Base-by-base conservation (phyloP, 2,113 vertebrate genomes). In the Ginglymostoma cirratum region DNA sequence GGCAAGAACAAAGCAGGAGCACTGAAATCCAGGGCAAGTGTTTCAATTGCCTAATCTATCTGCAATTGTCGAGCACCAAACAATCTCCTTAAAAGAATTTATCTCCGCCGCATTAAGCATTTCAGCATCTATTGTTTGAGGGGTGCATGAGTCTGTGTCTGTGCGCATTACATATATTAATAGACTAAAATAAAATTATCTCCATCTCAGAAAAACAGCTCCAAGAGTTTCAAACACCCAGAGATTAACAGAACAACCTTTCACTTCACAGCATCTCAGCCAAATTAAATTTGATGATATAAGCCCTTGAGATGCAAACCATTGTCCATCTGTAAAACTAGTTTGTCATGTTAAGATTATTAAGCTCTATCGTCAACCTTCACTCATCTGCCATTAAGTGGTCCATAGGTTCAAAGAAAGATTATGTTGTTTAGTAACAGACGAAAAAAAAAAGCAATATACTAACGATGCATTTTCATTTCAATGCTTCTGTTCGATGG, bases 131-230 rank as follows among this genome's bases (percentile, higher is more conserved):
- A 96, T 87, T 86, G 78, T 96, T 96, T 69, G 72, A 34, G 69
- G 95, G 65, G 27, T 17, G n/a, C 38, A 14, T 61, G 69, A 4
- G 69, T 70, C 21, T 24, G 72, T 30, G 70, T 76, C 7, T 38
- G 17, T 67, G 34, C 55, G 67, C 85, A 96, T 96, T 96, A 96
- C 96, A 96, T 66, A 96, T 83, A 96, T 96, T 90, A 96, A 87
- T 7, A 66, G 38, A 23, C 38, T 2, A 14, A 94, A 94, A 94
- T 83, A 90, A 90, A 96, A 67, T 83, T 30, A 95, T 42, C 72
- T 70, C 48, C 89, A 52, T 48, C 61, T 65, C n/a, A 42, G 85
- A 34, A 96, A 96, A 85, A 70, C 27, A 72, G 14, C 67, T 70
- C 95, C 48, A 95, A 72, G 94, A 72, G 67, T 72, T 72, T 72